Percentiles rank a stretch among this genome's conserved stretches.
Conservation (phyloP, 1,140 invertebrate species). For the Caerostris extrusa region DNA sequence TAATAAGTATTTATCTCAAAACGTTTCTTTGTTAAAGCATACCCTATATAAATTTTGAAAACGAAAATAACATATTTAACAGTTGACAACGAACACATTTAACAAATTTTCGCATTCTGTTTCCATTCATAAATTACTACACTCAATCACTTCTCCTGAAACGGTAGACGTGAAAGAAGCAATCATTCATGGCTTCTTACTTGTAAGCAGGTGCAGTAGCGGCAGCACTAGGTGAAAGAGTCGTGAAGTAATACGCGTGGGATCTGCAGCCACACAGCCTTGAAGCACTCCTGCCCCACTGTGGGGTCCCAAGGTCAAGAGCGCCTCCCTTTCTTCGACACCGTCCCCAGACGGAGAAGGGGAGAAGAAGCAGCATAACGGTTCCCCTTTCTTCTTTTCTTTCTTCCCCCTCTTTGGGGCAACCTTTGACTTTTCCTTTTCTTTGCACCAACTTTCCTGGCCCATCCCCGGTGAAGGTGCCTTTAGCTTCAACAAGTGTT, state of each 20-base stretch:
- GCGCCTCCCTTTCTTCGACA: slow-evolving; percentile 41
- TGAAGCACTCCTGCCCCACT: slow-evolving; percentile 51
- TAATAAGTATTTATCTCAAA: too few relatives aligned
- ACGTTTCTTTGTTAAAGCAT: too few relatives aligned
- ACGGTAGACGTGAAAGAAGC: not conserved
- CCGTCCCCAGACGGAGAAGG: not conserved
- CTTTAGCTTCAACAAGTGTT: slow-evolving; percentile 61
- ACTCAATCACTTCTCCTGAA: too few relatives aligned
- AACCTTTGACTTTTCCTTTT: slow-evolving; percentile 71
- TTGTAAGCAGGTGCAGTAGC: slow-evolving; percentile 6
- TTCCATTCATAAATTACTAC: too few relatives aligned
- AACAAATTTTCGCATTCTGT: too few relatives aligned
- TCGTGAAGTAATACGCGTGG: slow-evolving; percentile 63
- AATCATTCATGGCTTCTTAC: not conserved
- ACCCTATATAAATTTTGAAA: too few relatives aligned
- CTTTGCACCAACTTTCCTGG: slow-evolving; percentile 49
- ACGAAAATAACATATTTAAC: too few relatives aligned
- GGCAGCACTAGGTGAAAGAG: not conserved
- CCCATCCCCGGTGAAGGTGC: slow-evolving; percentile 64
- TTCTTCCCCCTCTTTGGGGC: not conserved
- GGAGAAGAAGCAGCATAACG: slow-evolving; percentile 29
- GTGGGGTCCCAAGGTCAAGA: slow-evolving; percentile 64
- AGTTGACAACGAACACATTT: too few relatives aligned
- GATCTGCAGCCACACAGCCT: slow-evolving; percentile 31
- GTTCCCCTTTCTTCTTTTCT: slow-evolving; percentile 56